Evolutionary conservation across 2,888 invertebrate genomes (phyloP), one percentile per base, ranked within the genome.

Genomic region (Nebria salina): DNA sequence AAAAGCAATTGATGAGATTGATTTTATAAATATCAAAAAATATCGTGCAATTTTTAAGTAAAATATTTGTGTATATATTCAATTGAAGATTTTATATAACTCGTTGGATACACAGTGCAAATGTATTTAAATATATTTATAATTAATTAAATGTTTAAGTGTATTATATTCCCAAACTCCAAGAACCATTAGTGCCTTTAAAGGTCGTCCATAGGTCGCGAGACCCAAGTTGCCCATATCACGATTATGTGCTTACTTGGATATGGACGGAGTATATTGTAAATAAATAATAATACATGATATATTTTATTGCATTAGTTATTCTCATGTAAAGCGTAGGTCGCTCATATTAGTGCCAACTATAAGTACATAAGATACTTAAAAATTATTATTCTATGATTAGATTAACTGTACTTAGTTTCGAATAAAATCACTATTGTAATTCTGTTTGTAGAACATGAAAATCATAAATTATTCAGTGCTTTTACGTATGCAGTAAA

Each of bases 61-160:
- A 73, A 72, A 76, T 72, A 42, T 42, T 73, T 73, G 68, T 80
- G 80, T 80, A 80, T 75, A 80, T 80, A 80, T 80, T 78, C 75
- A 75, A 70, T 80, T 80, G 75, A 75, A 80, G 72, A 80, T 75
- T 20, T 26, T 80, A 80, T 80, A 75, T 80, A 75, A 66, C 70
- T 80, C 80, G 80, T 80, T 80, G 75, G 73, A 80, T 72, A 80
- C 68, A 80, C 80, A 80, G 80, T 80, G 80, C 80, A 80, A 80
- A 80, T 79, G 79, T 79, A 79, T 79, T 79, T 79, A 79, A 79
- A 79, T 80, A 80, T 80, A 80, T 80, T 75, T 80, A 80, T 75
- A 80, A 68, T 75, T 64, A 79, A 79, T 75, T 75, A 80, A 80
- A 64, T 41, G 75, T 80, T 80, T 80, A 80, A 80, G 80, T 80